phyloP scores from a whole-genome alignment of 2,888 invertebrate genomes.

The Drosophila pseudotalamancana region DNA sequence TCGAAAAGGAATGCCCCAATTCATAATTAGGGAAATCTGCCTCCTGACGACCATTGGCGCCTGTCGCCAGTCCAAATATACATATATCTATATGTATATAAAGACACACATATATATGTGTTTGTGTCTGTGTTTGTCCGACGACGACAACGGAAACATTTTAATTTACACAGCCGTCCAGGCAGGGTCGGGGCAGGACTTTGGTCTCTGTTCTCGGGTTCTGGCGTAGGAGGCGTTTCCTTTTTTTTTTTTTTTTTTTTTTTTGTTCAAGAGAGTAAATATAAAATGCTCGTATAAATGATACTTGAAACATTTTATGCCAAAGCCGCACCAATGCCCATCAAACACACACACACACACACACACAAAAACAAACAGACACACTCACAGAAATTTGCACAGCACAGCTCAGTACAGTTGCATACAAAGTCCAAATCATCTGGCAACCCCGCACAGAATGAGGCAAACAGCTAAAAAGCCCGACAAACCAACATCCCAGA shows the following conservation, averaged over 20 bases:
- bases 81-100: neutral
- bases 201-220: constrained; percentile 5
- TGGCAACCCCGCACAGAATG: constrained; percentile 35
- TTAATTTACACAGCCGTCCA: constrained; percentile 70
- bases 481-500: constrained; percentile 22
- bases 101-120: neutral
- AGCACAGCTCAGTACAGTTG: constrained; percentile 44
- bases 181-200: constrained; percentile 14
- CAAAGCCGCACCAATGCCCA: constrained; percentile 26
- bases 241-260: constrained; percentile 26
- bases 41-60: constrained; percentile 53
- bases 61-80: constrained; percentile 38
- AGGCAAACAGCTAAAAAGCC: constrained; percentile 23
- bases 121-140: constrained; percentile 11
- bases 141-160: constrained; percentile 70
- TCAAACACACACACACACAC: constrained; percentile 8
- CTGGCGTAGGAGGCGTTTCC: constrained; percentile 28
- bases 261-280: constrained; percentile 42
- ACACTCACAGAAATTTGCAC: neutral
- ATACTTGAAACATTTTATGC: constrained; percentile 70
- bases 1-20: constrained; percentile 58
- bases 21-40: constrained; percentile 72
- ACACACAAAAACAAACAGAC: neutral
- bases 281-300: constrained; percentile 62
- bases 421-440: constrained; percentile 38